Conservation (phyloP, 2,797 vertebrate species). For the Rhincodon typus region DNA sequence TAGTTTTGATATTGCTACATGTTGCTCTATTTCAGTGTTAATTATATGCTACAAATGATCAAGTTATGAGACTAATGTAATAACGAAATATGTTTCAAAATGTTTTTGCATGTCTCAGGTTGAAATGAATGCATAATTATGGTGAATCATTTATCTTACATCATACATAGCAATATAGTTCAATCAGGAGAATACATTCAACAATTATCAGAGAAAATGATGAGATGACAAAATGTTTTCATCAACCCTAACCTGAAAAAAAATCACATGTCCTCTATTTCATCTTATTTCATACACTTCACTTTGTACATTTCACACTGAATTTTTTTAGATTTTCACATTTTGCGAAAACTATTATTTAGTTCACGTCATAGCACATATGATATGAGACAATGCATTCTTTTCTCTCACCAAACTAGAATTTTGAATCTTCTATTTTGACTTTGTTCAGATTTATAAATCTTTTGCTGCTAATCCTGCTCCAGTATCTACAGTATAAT, state of each 20-base stretch:
- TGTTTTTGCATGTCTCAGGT: neutral
- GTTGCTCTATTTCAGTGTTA: neutral
- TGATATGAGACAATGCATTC: neutral
- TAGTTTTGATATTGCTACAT: neutral
- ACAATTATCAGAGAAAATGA: constrained; percentile 1
- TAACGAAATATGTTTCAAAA: neutral
- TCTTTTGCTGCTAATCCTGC: neutral
- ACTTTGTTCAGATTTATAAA: neutral
- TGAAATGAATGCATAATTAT: no score
- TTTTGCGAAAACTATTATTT: neutral
- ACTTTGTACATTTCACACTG: neutral
- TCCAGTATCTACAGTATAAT: neutral
- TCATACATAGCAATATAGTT: neutral
- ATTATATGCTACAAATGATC: neutral
- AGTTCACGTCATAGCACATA: no score
- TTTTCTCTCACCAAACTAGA: neutral
- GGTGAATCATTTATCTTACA: constrained; percentile 12
- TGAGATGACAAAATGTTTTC: neutral
- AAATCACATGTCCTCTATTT: neutral
- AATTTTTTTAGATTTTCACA: neutral
- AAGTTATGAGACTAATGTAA: neutral
- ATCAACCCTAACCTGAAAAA: no score
- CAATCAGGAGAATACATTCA: neutral
- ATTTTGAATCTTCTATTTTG: neutral
- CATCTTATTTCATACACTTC: neutral